Base-by-base conservation (phyloP, 1,140 invertebrate species). In the Lethocerus indicus region DNA sequence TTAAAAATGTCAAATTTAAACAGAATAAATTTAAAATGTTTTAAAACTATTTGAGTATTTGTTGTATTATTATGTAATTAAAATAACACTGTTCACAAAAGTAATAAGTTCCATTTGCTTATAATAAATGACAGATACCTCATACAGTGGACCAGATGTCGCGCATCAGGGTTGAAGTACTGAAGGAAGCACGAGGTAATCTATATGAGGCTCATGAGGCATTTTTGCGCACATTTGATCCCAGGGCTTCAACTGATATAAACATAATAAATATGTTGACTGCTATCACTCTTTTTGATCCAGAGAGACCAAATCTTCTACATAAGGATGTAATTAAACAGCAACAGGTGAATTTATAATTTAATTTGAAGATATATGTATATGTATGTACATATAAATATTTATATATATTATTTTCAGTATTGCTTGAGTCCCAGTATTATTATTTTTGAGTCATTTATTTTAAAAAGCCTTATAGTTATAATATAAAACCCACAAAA, bases 241-340 rank as follows among this genome's bases (percentile, higher is more conserved):
- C 78, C 5, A 70, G 75, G 36, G 89, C 84, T 79, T 71, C 83
- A 18, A 69, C 68, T 21, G 87, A 95, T 67, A 83, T 89, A 61
- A 82, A 87, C 61, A 79, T 94, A 23, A 87, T 93, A 63, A 72
- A 92, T 12, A 81, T 94, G 50, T 70, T 95, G 59, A 83, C 84
- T 61, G 86, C 90, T 46, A 91, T 95, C 56, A 73, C 87, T 40
- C 67, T 94, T 13, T 94, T 94, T 63, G 81, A 82, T 25, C 85
- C 89, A 0, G 76, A 87, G 52, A 67, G 89, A 49, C 70, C 82
- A 3, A 75, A 78, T 58, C 76, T 92, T 7, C 75, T 86, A 48
- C 84, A 92, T 64, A 73, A 75, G 28, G 83, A 89, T 61, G 79
- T 86, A 20, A 85, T 95, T 50, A 81, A 81, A 65, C 66, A 87